Base-by-base conservation (phyloP, 2,888 invertebrate species). In the Geotrupes spiniger region DNA sequence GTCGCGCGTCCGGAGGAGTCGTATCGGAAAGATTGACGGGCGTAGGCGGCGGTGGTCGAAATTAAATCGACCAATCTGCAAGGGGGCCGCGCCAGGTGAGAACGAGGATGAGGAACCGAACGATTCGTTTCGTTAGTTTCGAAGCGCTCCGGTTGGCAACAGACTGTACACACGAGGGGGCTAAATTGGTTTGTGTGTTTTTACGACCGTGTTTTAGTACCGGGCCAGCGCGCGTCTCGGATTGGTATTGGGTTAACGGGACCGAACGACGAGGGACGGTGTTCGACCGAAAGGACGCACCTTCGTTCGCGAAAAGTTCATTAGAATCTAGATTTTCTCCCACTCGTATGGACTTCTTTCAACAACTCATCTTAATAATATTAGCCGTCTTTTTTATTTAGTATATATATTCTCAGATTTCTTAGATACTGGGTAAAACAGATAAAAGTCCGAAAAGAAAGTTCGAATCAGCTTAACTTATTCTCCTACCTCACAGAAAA, bases 121-220 rank as follows among this genome's bases (percentile, higher is more conserved):
- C 36, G 28, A 28, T 17, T 16, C 28, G 15, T 28, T 15, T 16
- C 9, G 46, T 28, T 28, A 8, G 15, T 9, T 21, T n/a, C n/a
- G n/a, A n/a, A 11, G 12, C 38, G 26, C 14, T 26, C 31, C 16
- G 25, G 49, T 57, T 64, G 69, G 69, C 68, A 69, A 69, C 70
- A 71, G 69, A 70, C 71, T 70, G 70, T 71, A 69, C 69, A 64
- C 42, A 21, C 21, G 21, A 21, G 21, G 42, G 51, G 63, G 69
- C 71, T 73, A 73, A 73, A 73, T 73, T 73, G 73, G 72, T 73
- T 73, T 72, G 73, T 72, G 73, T 73, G 73, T 73, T 73, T 73
- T 73, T 73, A 73, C 72, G 73, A 70, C 72, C 70, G 71, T 69
- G 73, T 73, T 73, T 73, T 73, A 73, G 72, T 73, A 68, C 69